Conservation (phyloP, 2,113 vertebrate species). For the Elanus axillaris region DNA sequence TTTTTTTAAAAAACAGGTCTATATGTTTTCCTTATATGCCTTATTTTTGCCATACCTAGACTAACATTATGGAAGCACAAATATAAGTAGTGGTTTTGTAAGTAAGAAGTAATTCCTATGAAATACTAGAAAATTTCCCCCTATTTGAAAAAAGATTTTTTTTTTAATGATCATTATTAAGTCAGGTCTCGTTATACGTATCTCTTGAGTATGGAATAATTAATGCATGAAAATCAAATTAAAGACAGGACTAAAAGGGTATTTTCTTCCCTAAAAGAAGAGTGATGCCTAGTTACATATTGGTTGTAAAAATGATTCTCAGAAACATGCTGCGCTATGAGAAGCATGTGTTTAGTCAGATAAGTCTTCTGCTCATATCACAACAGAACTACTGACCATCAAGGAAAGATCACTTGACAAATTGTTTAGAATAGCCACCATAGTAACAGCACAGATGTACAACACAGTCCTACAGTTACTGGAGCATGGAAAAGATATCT, state of each 20-base stretch:
- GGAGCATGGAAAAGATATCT: neutral
- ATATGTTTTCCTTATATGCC: neutral
- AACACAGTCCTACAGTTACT: neutral
- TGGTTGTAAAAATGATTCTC: neutral
- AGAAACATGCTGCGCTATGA: neutral
- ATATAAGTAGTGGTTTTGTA: neutral
- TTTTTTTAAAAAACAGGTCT: neutral
- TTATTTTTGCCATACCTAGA: neutral
- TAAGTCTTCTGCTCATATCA: neutral
- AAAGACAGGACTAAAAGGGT: neutral
- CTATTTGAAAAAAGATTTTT: neutral
- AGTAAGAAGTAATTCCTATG: neutral
- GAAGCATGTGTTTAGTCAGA: neutral
- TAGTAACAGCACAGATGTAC: neutral
- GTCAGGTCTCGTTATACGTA: neutral
- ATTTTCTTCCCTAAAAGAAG: neutral
- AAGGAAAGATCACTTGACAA: neutral
- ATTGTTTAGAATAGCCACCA: neutral
- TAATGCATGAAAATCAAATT: neutral
- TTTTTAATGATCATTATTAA: neutral
- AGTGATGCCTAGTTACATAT: neutral
- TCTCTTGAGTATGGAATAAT: neutral
- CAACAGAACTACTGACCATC: neutral
- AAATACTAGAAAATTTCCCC: neutral
- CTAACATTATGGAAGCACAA: neutral